A percentile compares a stretch with the other conserved stretches of the same genome.
These are phyloP conservation scores for Phataginus tetradactyla DNA, from an alignment of 2,797 vertebrate genomes.

Conservation along the genomic window DNA sequence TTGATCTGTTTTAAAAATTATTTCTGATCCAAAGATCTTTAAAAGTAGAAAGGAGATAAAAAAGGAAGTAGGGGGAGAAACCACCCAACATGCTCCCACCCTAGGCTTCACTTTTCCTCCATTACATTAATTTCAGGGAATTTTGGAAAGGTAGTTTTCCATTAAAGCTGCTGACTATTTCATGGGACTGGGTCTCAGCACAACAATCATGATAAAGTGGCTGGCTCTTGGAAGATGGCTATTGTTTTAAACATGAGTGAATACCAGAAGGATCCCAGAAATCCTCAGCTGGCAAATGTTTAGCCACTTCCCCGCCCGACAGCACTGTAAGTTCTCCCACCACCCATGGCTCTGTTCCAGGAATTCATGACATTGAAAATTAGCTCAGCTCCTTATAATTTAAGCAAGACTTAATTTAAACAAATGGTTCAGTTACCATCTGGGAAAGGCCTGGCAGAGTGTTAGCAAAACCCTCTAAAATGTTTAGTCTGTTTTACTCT, in stretches of 20 bases:
- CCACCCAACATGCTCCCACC: neutral
- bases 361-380: constrained; percentile 60
- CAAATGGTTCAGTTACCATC: constrained; percentile 56
- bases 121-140: neutral
- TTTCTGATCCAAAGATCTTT: neutral
- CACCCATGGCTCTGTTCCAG: constrained; percentile 51
- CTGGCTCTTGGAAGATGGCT: neutral
- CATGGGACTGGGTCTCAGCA: neutral
- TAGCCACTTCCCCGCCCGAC: neutral
- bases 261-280: neutral
- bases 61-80: neutral
- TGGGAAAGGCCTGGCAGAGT: constrained; percentile 54
- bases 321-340: neutral
- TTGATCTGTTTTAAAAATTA: neutral
- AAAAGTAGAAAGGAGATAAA: neutral
- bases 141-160: neutral
- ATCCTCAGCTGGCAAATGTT: neutral
- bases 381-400: constrained; percentile 63
- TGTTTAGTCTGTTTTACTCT: neutral
- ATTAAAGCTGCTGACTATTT: neutral
- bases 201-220: neutral
- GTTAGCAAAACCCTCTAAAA: constrained; percentile 29
- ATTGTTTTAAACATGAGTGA: neutral
- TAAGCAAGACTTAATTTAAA: constrained; percentile 71
- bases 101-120: neutral